Percentiles rank a stretch among this genome's conserved stretches.
Conservation (phyloP, 2,797 vertebrate species). For the Monodelphis domestica region DNA sequence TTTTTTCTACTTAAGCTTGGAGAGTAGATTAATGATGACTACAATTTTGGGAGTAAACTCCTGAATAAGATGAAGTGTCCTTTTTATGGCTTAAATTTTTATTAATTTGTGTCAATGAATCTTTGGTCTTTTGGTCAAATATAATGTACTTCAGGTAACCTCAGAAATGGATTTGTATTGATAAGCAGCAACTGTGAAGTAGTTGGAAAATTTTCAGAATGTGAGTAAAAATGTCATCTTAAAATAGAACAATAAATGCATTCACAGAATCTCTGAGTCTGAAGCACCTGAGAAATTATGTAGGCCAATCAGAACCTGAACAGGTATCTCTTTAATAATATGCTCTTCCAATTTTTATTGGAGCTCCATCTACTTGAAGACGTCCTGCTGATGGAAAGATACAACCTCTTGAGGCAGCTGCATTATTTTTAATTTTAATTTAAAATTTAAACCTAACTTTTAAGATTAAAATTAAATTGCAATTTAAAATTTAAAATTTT, state of each 20-base stretch:
- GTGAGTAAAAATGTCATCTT: not conserved
- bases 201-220: not conserved
- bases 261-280: not conserved
- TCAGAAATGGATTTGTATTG: not conserved
- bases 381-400: not conserved
- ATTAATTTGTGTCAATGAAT: not conserved
- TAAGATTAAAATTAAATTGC: too few relatives aligned
- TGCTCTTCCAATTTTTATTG: not conserved
- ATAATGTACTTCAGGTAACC: not conserved
- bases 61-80: not conserved
- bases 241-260: not conserved
- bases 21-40: not conserved
- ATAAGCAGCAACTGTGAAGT: not conserved
- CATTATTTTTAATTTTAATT: too few relatives aligned
- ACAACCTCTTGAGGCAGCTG: not conserved
- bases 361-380: not conserved
- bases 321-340: not conserved
- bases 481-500: too few relatives aligned
- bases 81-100: not conserved
- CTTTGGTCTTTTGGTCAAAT: not conserved
- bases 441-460: too few relatives aligned
- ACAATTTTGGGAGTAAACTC: not conserved
- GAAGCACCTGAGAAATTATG: not conserved
- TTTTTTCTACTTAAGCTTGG: not conserved
- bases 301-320: not conserved